Percentiles rank a stretch among this genome's conserved stretches.
These are phyloP conservation scores for Sphaerophoria rueppellii DNA, from an alignment of 2,888 invertebrate genomes.

Conservation along the genomic window DNA sequence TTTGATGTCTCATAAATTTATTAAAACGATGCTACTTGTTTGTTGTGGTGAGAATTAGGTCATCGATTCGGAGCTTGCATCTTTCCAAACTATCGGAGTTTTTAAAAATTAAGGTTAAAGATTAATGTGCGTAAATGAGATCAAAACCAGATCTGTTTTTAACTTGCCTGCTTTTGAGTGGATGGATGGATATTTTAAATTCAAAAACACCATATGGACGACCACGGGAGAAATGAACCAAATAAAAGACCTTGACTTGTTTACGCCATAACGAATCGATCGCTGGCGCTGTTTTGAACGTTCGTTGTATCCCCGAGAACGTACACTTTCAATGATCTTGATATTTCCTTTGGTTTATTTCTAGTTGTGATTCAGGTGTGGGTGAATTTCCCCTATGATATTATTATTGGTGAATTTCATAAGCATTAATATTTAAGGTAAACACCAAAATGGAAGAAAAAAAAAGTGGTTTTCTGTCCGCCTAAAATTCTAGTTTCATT, in stretches of 20 bases:
- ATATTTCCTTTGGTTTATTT: constrained; percentile 54
- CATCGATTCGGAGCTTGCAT: constrained; percentile 26
- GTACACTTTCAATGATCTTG: constrained; percentile 68
- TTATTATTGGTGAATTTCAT: background rate
- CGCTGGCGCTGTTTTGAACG: constrained; percentile 8
- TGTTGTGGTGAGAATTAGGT: constrained; percentile 48
- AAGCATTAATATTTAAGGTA: background rate
- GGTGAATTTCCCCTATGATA: constrained; percentile 13
- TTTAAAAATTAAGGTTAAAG: too few species aligned
- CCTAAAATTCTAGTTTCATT: too few species aligned
- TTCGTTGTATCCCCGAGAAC: constrained; percentile 14
- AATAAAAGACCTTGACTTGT: constrained; percentile 66
- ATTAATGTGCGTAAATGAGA: too few species aligned
- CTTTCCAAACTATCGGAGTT: background rate
- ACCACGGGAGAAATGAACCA: constrained; percentile 31
- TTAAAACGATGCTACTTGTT: constrained; percentile 48
- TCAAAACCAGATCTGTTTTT: background rate
- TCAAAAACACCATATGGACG: constrained; percentile 23
- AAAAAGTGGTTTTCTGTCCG: too few species aligned
- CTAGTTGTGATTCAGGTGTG: constrained; percentile 19
- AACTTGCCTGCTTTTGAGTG: background rate
- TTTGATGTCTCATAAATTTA: constrained; percentile 3
- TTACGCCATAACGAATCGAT: constrained; percentile 38
- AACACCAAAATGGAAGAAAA: background rate
- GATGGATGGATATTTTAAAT: background rate